A percentile compares a stretch with the other conserved stretches of the same genome.
These are phyloP conservation scores for Drosophila miranda DNA, from an alignment of 1,140 invertebrate genomes.

Conservation along the genomic window DNA sequence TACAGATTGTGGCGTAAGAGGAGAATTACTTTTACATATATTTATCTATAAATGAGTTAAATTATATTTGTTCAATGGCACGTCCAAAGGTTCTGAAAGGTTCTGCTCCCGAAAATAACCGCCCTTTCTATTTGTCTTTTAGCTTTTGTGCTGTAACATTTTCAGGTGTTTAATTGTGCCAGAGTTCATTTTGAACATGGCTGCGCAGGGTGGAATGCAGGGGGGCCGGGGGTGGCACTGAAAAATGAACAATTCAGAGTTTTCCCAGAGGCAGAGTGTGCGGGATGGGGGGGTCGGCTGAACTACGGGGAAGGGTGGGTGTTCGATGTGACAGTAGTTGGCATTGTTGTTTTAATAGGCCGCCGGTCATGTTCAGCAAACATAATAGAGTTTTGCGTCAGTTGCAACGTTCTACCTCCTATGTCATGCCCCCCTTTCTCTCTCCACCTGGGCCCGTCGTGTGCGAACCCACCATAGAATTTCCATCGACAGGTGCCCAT, in stretches of 20 bases:
- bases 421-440: no score
- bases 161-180: constrained; percentile 41
- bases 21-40: no score
- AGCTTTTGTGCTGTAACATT: constrained; percentile 16
- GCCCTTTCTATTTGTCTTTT: not conserved
- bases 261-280: not conserved
- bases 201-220: not conserved
- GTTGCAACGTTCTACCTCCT: no score
- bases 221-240: not conserved
- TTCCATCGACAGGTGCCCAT: constrained; percentile 44
- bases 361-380: constrained; percentile 25
- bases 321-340: constrained; percentile 12
- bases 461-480: constrained; percentile 1
- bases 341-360: constrained; percentile 47
- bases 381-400: no score
- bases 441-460: no score
- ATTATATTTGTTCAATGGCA: no score
- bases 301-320: no score
- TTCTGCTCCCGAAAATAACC: no score
- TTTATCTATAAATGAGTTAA: no score
- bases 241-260: constrained; percentile 30
- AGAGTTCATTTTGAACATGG: constrained; percentile 39
- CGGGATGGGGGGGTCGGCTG: not conserved
- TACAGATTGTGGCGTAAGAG: no score
- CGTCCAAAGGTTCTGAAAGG: no score